Percentiles rank a stretch among this genome's conserved stretches.
Conservation (phyloP, 2,888 invertebrate genomes). For the Stenichneumon culpator region DNA sequence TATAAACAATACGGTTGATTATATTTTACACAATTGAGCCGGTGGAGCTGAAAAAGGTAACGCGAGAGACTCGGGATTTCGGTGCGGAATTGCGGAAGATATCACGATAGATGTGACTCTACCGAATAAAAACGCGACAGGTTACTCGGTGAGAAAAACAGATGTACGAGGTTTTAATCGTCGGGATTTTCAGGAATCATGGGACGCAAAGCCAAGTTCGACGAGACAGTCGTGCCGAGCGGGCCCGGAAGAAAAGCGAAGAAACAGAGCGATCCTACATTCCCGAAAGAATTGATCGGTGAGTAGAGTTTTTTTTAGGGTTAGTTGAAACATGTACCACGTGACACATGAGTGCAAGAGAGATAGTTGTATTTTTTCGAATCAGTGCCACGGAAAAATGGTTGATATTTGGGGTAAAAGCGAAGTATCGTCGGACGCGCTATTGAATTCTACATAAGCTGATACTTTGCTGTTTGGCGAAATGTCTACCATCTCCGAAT, state of each 20-base stretch:
- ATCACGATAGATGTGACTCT: neutral
- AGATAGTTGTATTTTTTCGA: no score
- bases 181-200: constrained; percentile 85
- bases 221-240: constrained; percentile 90
- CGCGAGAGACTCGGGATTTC: neutral
- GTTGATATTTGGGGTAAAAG: no score
- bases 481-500: no score
- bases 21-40: neutral
- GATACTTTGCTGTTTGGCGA: no score
- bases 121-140: neutral
- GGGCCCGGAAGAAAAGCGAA: constrained; percentile 95
- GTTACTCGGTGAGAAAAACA: neutral
- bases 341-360: no score
- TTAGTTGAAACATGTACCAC: no score
- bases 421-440: no score
- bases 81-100: neutral
- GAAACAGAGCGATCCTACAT: constrained; percentile 93
- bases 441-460: no score
- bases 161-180: neutral
- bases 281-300: constrained; percentile 87
- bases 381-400: no score
- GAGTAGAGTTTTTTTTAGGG: constrained; percentile 67
- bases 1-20: neutral
- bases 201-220: constrained; percentile 95
- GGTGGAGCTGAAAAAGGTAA: neutral